phyloP scores from a whole-genome alignment of 2,113 vertebrate genomes.

The Pagrus major region DNA sequence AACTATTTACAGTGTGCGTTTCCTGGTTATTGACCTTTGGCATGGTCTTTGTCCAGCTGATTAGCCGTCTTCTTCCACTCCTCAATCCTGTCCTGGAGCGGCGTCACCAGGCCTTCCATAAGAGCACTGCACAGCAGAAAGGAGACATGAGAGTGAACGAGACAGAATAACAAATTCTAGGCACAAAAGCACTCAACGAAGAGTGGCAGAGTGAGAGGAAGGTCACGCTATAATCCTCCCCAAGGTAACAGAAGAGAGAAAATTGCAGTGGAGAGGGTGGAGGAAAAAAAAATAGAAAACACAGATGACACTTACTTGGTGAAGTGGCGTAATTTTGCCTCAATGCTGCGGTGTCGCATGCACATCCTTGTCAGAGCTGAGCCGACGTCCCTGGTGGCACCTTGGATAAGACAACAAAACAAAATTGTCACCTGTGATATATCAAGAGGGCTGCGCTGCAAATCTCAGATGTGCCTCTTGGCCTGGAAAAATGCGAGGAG shows the following conservation, averaged over 20 bases:
- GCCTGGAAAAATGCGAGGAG: neutral
- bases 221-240: conserved; percentile 34
- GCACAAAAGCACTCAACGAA: conserved; percentile 15
- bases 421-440: neutral
- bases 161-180: conserved; percentile 25
- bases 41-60: conserved; percentile 98
- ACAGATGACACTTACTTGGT: conserved; percentile 89
- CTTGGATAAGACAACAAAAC: conserved; percentile 77
- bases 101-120: conserved; percentile 96
- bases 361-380: conserved; percentile 98
- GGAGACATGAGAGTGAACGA: conserved; percentile 2
- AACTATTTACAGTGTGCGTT: neutral
- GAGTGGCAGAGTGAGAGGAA: conserved; percentile 32
- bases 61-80: conserved; percentile 98
- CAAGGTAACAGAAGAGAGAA: conserved; percentile 12
- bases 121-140: conserved; percentile 86
- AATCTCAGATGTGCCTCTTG: neutral
- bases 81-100: conserved; percentile 96
- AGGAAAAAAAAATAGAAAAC: neutral
- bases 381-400: conserved; percentile 96
- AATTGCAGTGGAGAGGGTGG: conserved; percentile 13
- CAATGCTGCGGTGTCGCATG: conserved; percentile 99
- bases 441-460: neutral
- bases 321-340: conserved; percentile 96
- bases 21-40: conserved; percentile 87